Percentiles rank a stretch among this genome's conserved stretches.
These are phyloP conservation scores for Daboia siamensis DNA, from an alignment of 2,113 vertebrate species.

Conservation along the genomic window DNA sequence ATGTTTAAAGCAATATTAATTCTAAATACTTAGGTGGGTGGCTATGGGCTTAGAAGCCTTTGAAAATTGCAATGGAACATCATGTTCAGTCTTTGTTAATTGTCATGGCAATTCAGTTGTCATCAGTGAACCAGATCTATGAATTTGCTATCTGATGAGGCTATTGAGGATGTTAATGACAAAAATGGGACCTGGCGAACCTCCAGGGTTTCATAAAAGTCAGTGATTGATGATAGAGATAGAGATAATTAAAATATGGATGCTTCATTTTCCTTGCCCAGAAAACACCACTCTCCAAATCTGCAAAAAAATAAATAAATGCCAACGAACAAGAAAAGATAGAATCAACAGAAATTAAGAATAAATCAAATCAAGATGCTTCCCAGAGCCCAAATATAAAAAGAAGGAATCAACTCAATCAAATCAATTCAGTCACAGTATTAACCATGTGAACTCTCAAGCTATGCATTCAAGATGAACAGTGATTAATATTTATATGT, in stretches of 20 bases:
- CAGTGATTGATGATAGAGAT: background rate
- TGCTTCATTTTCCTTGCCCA: background rate
- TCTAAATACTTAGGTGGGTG: background rate
- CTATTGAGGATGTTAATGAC: background rate
- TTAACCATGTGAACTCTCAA: too few relatives aligned
- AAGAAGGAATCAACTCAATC: background rate
- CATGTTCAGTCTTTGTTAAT: background rate
- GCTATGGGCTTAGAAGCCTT: too few relatives aligned
- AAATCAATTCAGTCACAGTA: too few relatives aligned
- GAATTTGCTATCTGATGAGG: background rate
- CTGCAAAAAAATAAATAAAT: background rate
- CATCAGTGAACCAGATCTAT: background rate
- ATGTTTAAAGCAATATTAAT: background rate
- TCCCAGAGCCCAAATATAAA: background rate
- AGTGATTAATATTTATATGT: too few relatives aligned
- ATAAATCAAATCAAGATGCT: background rate
- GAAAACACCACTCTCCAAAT: background rate
- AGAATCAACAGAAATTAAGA: background rate
- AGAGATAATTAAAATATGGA: background rate
- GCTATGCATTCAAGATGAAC: too few relatives aligned
- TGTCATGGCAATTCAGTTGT: background rate
- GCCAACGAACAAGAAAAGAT: background rate
- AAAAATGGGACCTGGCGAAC: background rate
- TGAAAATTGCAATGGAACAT: background rate
- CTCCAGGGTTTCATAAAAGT: background rate